phyloP scores from a whole-genome alignment of 2,113 vertebrate species.

The Spheniscus mendiculus region DNA sequence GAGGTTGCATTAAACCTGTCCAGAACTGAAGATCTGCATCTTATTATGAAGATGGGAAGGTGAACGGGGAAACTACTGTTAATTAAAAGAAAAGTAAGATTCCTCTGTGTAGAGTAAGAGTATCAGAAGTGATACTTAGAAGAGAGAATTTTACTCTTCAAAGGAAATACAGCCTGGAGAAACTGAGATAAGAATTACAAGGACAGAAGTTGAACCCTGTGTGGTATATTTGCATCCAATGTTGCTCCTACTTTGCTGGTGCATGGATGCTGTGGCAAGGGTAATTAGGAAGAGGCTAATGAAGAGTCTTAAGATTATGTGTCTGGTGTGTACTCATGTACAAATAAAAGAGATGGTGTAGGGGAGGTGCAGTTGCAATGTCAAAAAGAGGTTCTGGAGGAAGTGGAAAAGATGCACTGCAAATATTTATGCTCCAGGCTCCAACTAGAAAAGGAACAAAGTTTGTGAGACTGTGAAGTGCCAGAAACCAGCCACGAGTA shows the following conservation, averaged over 20 bases:
- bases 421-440: not conserved
- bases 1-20: not conserved
- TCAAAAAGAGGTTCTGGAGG: not conserved
- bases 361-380: not conserved
- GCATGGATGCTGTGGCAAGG: not conserved
- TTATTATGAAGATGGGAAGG: not conserved
- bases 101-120: not conserved
- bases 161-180: constrained; percentile 4
- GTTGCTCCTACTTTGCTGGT: not conserved
- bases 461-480: not conserved
- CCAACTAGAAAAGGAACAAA: not conserved
- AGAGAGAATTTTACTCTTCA: not conserved
- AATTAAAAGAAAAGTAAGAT: not conserved
- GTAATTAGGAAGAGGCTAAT: constrained; percentile 18
- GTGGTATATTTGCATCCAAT: not conserved
- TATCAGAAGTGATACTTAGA: not conserved
- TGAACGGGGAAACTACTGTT: not conserved
- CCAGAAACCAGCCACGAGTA: not conserved
- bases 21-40: not conserved
- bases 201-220: not conserved
- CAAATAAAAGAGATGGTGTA: not conserved
- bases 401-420: not conserved
- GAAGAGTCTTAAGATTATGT: not conserved
- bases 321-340: not conserved
- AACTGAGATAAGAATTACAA: not conserved